phyloP scores from a whole-genome alignment of 2,888 invertebrate genomes.

The Pecten maximus region DNA sequence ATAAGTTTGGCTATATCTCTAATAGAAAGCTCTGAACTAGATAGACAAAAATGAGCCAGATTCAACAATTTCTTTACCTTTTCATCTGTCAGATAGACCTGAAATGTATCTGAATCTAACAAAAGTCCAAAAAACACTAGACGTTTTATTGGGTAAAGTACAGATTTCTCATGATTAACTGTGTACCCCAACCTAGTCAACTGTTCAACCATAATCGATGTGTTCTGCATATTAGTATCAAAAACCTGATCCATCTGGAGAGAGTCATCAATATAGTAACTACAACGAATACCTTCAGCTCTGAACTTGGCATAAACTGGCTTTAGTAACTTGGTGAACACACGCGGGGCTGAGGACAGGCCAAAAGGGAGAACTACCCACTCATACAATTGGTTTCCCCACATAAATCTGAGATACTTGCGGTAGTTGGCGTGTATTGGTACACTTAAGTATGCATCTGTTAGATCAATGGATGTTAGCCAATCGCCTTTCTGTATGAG shows the following conservation, averaged over 20 bases:
- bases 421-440: constrained; percentile 44
- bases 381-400: constrained; percentile 46
- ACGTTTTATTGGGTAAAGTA: constrained; percentile 50
- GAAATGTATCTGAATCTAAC: constrained; percentile 56
- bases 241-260: constrained; percentile 52
- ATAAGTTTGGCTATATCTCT: constrained; percentile 51
- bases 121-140: constrained; percentile 58
- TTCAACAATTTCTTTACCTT: constrained; percentile 54
- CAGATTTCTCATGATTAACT: constrained; percentile 52
- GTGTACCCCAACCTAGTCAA: constrained; percentile 49
- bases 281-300: constrained; percentile 47
- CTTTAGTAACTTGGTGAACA: constrained; percentile 57
- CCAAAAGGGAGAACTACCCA: constrained; percentile 54
- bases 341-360: constrained; percentile 46
- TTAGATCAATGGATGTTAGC: constrained; percentile 49
- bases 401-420: constrained; percentile 45
- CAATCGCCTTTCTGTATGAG: constrained; percentile 48
- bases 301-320: constrained; percentile 56
- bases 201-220: constrained; percentile 36
- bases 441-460: constrained; percentile 51
- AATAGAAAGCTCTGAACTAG: constrained; percentile 24
- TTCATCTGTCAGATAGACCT: constrained; percentile 54
- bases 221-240: constrained; percentile 41
- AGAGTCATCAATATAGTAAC: constrained; percentile 61
- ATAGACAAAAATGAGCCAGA: constrained; percentile 40